A percentile compares a stretch with the other conserved stretches of the same genome.
Conservation (phyloP, 1,140 invertebrate genomes). For the Sitophilus oryzae region DNA sequence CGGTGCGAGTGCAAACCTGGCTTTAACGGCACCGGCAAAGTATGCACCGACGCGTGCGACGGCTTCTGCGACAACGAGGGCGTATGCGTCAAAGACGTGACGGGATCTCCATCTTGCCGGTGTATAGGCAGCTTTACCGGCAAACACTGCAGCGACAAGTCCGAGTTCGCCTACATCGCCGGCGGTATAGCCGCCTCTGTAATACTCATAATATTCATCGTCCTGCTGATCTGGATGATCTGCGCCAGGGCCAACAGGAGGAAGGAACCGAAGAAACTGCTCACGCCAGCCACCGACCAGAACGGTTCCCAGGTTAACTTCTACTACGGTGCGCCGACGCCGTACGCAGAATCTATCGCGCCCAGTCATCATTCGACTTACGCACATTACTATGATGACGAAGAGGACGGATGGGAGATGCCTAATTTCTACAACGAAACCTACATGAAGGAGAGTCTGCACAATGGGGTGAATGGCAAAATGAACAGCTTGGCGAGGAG, state of each 20-base stretch:
- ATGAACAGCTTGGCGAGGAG: conserved; percentile 87
- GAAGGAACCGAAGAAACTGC: conserved; percentile 81
- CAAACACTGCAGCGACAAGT: conserved; percentile 83
- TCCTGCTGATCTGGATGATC: conserved; percentile 94
- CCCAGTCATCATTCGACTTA: conserved; percentile 93
- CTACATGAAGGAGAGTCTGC: conserved; percentile 89
- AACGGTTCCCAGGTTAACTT: conserved; percentile 92
- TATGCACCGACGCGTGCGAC: conserved; percentile 80
- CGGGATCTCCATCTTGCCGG: conserved; percentile 72
- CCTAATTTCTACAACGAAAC: conserved; percentile 96
- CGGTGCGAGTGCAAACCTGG: conserved; percentile 91
- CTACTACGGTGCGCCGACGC: conserved; percentile 87
- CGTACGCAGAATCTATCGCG: conserved; percentile 90
- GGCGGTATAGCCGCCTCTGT: conserved; percentile 88
- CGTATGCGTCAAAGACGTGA: conserved; percentile 77
- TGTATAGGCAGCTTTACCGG: conserved; percentile 90
- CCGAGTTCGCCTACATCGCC: conserved; percentile 90
- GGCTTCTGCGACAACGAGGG: conserved; percentile 89
- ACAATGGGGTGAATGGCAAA: conserved; percentile 68
- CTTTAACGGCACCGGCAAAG: conserved; percentile 81
- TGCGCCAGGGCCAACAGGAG: conserved; percentile 79
- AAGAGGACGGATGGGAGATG: conserved; percentile 96
- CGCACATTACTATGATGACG: conserved; percentile 91
- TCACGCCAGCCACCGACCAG: conserved; percentile 78
- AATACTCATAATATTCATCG: conserved; percentile 85